Evolutionary conservation across 2,797 vertebrate genomes (phyloP).

Genomic region (Pseudocheirus occidentalis): DNA sequence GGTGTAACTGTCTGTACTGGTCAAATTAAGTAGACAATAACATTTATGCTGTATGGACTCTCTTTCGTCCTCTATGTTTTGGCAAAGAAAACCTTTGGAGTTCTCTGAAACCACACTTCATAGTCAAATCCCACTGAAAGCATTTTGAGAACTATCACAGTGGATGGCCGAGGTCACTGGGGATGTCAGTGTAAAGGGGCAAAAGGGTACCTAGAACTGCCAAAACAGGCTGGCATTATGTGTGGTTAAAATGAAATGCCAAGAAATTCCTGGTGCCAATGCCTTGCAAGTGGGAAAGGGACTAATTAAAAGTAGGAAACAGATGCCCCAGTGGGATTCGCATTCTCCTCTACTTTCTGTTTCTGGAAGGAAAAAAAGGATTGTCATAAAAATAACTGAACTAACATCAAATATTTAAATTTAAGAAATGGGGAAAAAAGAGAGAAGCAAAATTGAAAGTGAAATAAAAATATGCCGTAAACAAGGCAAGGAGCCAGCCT

Average conservation of each 20-base stretch:
- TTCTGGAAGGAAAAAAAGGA: constrained; percentile 77
- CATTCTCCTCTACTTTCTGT: constrained; percentile 76
- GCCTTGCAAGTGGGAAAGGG: constrained; percentile 47
- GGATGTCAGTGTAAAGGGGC: not conserved
- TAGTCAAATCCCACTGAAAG: not conserved
- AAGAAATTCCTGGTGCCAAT: constrained; percentile 48
- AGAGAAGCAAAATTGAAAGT: constrained; percentile 66
- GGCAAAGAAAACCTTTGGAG: not conserved
- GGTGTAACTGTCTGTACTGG: not conserved
- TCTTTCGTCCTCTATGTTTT: not conserved
- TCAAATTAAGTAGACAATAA: constrained; percentile 22
- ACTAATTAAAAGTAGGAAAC: constrained; percentile 81
- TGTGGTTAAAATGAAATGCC: constrained; percentile 7
- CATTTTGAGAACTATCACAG: not conserved
- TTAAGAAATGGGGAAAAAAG: constrained; percentile 54
- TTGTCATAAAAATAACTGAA: constrained; percentile 84
- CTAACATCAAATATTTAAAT: constrained; percentile 84
- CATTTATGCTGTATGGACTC: not conserved
- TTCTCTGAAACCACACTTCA: not conserved
- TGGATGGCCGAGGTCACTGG: not conserved
- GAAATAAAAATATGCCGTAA: constrained; percentile 81
- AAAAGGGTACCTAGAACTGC: not conserved
- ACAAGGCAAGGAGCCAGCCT: constrained; percentile 75
- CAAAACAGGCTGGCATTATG: constrained; percentile 29
- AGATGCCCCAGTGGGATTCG: constrained; percentile 76